Evolutionary conservation across 2,113 vertebrate species (phyloP).

Genomic region (Anser brachyrhynchus): DNA sequence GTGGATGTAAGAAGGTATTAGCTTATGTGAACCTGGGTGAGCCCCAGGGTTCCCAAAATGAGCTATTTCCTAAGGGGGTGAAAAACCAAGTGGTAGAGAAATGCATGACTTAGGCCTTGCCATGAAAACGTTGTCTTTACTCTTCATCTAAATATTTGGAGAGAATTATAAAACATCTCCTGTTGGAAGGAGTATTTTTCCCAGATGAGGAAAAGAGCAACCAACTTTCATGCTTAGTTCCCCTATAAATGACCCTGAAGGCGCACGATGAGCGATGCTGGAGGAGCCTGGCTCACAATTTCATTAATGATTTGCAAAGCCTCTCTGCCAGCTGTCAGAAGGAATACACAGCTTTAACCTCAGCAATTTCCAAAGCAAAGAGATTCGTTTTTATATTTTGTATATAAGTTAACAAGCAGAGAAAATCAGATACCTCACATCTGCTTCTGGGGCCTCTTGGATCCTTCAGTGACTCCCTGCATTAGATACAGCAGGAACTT

Average conservation of each 20-base stretch:
- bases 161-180: neutral
- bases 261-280: neutral
- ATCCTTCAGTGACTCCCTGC: neutral
- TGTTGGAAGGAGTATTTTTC: neutral
- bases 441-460: constrained; percentile 3
- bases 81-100: neutral
- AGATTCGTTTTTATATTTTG: neutral
- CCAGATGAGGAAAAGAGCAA: neutral
- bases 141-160: neutral
- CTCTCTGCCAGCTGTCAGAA: constrained; percentile 1
- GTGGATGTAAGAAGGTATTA: neutral
- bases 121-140: neutral
- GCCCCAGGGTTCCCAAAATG: neutral
- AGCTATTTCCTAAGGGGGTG: neutral
- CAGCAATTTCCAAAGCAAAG: constrained; percentile 7
- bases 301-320: neutral
- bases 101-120: neutral
- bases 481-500: neutral
- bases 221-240: neutral
- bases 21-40: neutral
- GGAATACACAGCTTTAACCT: neutral
- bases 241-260: neutral
- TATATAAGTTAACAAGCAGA: constrained; percentile 33
- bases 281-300: neutral
- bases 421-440: constrained; percentile 25